Percentiles rank a stretch among this genome's conserved stretches.
Conservation (phyloP, 2,888 invertebrate genomes). For the Deilephila elpenor region DNA sequence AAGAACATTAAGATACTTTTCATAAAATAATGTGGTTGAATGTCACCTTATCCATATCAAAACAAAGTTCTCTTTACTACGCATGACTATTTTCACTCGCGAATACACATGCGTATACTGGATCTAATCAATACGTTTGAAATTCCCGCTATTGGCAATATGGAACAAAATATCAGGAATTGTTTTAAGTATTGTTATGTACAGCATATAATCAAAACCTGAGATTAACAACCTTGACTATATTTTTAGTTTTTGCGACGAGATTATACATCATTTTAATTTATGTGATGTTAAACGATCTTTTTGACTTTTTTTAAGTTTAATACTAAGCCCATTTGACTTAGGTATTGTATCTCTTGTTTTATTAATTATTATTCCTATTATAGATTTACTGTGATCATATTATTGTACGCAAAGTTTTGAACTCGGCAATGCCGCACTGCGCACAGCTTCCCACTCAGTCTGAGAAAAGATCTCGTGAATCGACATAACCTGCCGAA, state of each 20-base stretch:
- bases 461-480: conserved; percentile 76
- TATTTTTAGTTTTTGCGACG: too few relatives aligned
- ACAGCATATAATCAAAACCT: neutral
- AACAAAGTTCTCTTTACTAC: neutral
- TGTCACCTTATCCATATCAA: neutral
- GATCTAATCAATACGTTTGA: conserved; percentile 51
- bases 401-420: conserved; percentile 55
- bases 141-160: conserved; percentile 44
- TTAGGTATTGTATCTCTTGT: neutral
- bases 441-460: conserved; percentile 83
- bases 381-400: conserved; percentile 27
- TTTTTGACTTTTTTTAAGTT: too few relatives aligned
- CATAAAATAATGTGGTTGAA: neutral
- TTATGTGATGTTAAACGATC: too few relatives aligned
- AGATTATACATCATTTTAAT: too few relatives aligned
- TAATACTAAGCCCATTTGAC: too few relatives aligned
- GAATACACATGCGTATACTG: conserved; percentile 40
- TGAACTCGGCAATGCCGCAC: conserved; percentile 73
- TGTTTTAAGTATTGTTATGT: neutral
- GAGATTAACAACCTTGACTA: too few relatives aligned
- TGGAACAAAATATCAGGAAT: neutral
- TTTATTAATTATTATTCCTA: neutral
- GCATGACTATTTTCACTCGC: conserved; percentile 18
- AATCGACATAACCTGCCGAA: conserved; percentile 73
- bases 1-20: neutral